These are phyloP conservation scores for Raja brachyura DNA, from an alignment of 2,113 vertebrate species.

Conservation along the genomic window DNA sequence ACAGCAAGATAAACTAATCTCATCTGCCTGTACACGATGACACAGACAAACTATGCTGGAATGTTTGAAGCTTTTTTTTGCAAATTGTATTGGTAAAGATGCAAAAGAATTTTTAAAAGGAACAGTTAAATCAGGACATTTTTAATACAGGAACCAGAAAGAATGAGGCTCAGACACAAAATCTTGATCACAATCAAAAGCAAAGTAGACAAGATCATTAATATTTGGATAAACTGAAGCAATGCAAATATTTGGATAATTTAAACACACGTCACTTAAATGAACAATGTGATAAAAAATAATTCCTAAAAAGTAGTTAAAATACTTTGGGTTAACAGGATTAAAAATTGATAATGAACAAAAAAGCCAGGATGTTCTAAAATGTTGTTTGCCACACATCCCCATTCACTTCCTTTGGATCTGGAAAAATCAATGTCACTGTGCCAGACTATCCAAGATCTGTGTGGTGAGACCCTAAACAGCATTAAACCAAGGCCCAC, in stretches of 20 bases:
- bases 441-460: too few relatives aligned
- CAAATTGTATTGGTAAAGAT: not conserved
- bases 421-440: too few relatives aligned
- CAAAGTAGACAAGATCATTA: not conserved
- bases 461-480: too few relatives aligned
- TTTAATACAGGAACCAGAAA: not conserved
- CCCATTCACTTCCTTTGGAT: too few relatives aligned
- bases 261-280: not conserved
- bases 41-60: too few relatives aligned
- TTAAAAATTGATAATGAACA: not conserved
- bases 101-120: not conserved
- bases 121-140: not conserved
- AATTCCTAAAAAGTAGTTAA: not conserved
- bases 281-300: not conserved
- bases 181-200: not conserved
- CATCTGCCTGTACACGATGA: too few relatives aligned
- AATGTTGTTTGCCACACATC: too few relatives aligned
- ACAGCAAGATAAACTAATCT: too few relatives aligned
- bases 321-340: not conserved
- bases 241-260: not conserved
- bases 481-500: too few relatives aligned
- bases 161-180: not conserved
- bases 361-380: too few relatives aligned
- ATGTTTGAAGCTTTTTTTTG: not conserved
- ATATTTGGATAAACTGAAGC: not conserved